Percentiles rank a stretch among this genome's conserved stretches.
Conservation (phyloP, 2,113 vertebrate genomes). For the Bos indicus region DNA sequence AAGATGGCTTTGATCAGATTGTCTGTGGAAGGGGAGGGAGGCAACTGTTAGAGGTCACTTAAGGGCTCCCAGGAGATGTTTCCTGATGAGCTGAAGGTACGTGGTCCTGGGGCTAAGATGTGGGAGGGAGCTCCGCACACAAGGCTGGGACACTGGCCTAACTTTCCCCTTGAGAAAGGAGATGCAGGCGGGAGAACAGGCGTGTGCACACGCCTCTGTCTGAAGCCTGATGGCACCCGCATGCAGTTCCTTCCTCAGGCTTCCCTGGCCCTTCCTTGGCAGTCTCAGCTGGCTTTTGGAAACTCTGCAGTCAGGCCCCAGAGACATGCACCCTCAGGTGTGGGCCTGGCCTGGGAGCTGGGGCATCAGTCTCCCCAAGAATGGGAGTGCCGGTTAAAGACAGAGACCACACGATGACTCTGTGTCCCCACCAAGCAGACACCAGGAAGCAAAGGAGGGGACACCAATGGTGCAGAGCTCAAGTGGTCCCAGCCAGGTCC, state of each 20-base stretch:
- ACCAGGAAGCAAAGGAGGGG: neutral
- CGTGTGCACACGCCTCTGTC: neutral
- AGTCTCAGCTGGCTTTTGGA: neutral
- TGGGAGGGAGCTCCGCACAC: neutral
- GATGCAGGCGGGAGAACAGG: neutral
- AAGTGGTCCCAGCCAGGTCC: neutral
- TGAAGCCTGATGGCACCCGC: neutral
- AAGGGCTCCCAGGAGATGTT: neutral
- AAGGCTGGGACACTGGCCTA: neutral
- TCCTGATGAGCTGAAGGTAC: neutral
- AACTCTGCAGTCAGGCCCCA: neutral
- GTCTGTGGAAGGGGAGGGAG: constrained; percentile 82
- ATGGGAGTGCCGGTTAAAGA: neutral
- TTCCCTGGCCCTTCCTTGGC: neutral
- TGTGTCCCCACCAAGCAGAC: neutral
- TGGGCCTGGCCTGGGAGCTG: neutral
- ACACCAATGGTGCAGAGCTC: neutral
- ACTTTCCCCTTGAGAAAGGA: neutral
- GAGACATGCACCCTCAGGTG: neutral
- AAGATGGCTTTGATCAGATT: constrained; percentile 94
- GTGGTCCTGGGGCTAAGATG: neutral
- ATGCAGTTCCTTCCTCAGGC: neutral
- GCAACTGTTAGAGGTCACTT: constrained; percentile 42
- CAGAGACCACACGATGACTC: neutral
- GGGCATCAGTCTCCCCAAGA: neutral